Conservation (phyloP, 2,797 vertebrate species). For the Yasuhikotakia modesta region DNA sequence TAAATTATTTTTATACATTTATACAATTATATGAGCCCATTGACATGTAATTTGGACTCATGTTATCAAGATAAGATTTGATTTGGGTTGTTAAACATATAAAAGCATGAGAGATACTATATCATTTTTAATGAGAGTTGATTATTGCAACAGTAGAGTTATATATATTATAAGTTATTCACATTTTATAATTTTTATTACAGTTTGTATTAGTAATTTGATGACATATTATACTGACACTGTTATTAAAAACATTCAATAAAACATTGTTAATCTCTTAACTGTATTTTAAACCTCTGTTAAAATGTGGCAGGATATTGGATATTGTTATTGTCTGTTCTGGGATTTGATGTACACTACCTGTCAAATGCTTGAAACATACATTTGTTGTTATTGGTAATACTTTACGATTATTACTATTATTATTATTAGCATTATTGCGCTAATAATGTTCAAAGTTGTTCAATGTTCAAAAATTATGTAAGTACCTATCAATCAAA, state of each 20-base stretch:
- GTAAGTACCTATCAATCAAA: too few species aligned
- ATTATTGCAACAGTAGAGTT: conserved; percentile 33
- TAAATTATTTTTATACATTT: conserved; percentile 74
- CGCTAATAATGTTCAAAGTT: too few species aligned
- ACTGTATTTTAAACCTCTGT: too few species aligned
- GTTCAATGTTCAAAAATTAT: too few species aligned
- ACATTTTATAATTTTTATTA: conserved; percentile 31
- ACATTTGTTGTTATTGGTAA: too few species aligned
- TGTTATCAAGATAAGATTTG: conserved; percentile 64
- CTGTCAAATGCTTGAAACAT: too few species aligned
- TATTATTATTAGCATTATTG: too few species aligned
- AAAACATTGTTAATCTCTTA: too few species aligned
- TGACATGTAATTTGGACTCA: conserved; percentile 63
- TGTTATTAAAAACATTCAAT: neutral
- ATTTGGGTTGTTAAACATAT: conserved; percentile 47
- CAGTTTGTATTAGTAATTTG: conserved; percentile 28
- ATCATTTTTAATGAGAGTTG: conserved; percentile 40
- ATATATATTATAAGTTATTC: conserved; percentile 42
- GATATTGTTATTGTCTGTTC: too few species aligned
- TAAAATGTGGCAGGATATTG: too few species aligned
- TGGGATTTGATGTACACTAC: too few species aligned
- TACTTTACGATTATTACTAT: too few species aligned
- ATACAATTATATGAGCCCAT: conserved; percentile 58
- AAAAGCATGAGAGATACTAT: conserved; percentile 46
- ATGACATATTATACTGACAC: conserved; percentile 1